Evolutionary conservation across 2,113 vertebrate genomes (phyloP).

Genomic region (Ophiodon elongatus): DNA sequence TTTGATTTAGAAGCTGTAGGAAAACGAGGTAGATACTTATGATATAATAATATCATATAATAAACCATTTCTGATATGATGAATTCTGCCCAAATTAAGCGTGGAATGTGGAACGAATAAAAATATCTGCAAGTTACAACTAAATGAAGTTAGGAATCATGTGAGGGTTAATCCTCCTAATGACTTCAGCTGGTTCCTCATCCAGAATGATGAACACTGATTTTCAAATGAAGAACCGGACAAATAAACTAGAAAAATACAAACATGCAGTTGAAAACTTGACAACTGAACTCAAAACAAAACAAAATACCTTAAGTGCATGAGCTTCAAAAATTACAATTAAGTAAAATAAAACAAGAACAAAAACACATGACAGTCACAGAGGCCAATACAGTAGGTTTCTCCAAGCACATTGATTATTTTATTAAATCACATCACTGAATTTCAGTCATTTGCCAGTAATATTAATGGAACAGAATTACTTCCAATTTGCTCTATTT

Average conservation of each 20-base stretch:
- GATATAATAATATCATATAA: no score
- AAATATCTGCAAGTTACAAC: not conserved
- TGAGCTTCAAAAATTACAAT: not conserved
- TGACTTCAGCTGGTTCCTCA: not conserved
- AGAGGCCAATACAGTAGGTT: not conserved
- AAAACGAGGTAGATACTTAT: not conserved
- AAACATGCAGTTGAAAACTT: not conserved
- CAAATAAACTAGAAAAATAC: not conserved
- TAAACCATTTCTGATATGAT: no score
- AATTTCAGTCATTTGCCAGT: not conserved
- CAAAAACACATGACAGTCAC: not conserved
- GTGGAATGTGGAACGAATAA: no score
- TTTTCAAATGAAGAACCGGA: no score
- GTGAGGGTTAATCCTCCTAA: not conserved
- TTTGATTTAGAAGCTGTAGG: not conserved
- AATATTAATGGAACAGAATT: not conserved
- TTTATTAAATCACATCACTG: not conserved
- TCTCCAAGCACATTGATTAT: not conserved
- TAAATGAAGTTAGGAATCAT: not conserved
- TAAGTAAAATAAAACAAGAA: no score
- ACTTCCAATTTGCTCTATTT: not conserved
- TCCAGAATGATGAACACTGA: not conserved
- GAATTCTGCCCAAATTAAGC: no score
- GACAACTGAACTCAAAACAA: not conserved
- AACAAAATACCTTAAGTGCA: not conserved